Base-by-base conservation (phyloP, 2,113 vertebrate genomes). In the Ageneiosus marmoratus region DNA sequence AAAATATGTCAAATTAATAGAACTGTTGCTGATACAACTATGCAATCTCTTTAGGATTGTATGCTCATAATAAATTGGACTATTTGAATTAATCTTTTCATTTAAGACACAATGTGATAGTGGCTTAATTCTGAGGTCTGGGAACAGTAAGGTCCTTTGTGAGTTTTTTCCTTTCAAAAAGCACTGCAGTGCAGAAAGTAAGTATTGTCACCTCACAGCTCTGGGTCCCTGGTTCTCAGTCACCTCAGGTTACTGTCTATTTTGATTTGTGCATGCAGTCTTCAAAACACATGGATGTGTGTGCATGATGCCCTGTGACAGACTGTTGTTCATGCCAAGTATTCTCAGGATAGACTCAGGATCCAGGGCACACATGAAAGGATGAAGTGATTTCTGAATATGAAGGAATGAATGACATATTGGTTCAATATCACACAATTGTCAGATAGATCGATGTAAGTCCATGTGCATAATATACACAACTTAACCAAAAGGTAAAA, bases 1-100 rank as follows among this genome's bases (percentile, higher is more conserved):
- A 69, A 53, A 69, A 73, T 62, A 58, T 51, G 69, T 75, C 84
- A 83, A 69, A 83, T 85, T 83, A 80, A 24, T 46, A 34, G 29
- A 50, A 82, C 15, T 5, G 76, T 60, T 73, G 65, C 65, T 27
- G 41, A 44, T 15, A 41, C 29, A 83, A 60, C 77, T 72, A 73
- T 67, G 48, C 48, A 80, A 74, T 79, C 51, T 46, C 37, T 53
- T 53, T 53, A 69, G 77, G 51, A 62, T 69, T 58, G 79, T 41
- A 84, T 87, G 75, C 22, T 20, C 29, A 46, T 53, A 87, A 80
- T 63, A 87, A 81, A 69, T 50, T 72, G 24, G 20, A 67, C 56
- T 76, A 56, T 62, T 56, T 74, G 44, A 80, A 86, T 86, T 58
- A 69, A 29, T 16, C 6, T 46, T 72, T 80, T 78, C 67, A 32